These are phyloP conservation scores for Glossosoma conforme DNA, from an alignment of 1,140 invertebrate genomes.

Conservation along the genomic window DNA sequence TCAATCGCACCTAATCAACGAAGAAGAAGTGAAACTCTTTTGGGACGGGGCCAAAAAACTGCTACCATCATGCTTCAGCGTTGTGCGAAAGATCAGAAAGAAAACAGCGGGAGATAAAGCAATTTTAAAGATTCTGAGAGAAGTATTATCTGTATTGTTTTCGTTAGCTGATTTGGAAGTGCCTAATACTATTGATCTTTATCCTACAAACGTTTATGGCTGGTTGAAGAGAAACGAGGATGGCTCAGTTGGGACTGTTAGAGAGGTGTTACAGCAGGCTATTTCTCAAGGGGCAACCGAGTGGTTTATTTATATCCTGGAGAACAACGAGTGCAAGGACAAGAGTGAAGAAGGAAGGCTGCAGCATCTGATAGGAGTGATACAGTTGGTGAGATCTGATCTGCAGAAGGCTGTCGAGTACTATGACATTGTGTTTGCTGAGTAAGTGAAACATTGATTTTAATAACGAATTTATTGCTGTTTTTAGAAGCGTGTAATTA, in stretches of 20 bases:
- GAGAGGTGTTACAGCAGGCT: slow-evolving; percentile 59
- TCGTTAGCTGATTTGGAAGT: slow-evolving; percentile 54
- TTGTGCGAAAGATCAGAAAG: slow-evolving; percentile 68
- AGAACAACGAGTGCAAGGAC: slow-evolving; percentile 57
- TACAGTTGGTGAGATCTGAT: slow-evolving; percentile 76
- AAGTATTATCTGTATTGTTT: slow-evolving; percentile 64
- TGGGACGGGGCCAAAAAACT: slow-evolving; percentile 73
- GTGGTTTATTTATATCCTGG: slow-evolving; percentile 70
- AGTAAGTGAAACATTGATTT: slow-evolving; percentile 50
- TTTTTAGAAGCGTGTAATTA: too few species aligned
- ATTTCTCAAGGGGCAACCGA: slow-evolving; percentile 67
- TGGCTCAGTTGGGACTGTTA: slow-evolving; percentile 52
- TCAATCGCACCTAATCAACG: slow-evolving; percentile 55
- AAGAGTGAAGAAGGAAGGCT: slow-evolving; percentile 60
- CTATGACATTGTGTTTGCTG: slow-evolving; percentile 77
- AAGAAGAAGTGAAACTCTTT: slow-evolving; percentile 70
- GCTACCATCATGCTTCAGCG: slow-evolving; percentile 67
- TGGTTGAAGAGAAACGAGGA: slow-evolving; percentile 51
- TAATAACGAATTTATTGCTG: slow-evolving; percentile 3
- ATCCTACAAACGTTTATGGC: slow-evolving; percentile 63
- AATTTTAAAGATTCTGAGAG: slow-evolving; percentile 59
- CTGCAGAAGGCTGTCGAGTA: slow-evolving; percentile 73
- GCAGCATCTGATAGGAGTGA: slow-evolving; percentile 74
- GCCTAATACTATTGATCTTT: slow-evolving; percentile 59
- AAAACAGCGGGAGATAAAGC: slow-evolving; percentile 65